Evolutionary conservation across 2,113 vertebrate species (phyloP).

Genomic region (Brachyhypopomus gauderio): DNA sequence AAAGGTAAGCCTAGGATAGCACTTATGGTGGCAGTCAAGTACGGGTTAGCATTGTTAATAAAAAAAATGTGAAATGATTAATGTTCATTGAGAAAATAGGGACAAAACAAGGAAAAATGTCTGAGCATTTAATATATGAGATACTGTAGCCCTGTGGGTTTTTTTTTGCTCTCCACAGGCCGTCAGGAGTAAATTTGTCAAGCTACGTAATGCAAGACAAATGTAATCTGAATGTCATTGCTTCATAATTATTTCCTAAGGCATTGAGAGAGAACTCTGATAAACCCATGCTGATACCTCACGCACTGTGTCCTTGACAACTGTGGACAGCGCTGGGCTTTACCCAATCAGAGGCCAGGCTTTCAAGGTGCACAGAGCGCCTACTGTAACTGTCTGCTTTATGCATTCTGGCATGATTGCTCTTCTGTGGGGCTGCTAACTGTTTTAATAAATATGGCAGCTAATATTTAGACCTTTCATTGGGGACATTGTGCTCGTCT

Average conservation of each 20-base stretch:
- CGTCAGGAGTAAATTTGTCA: slow-evolving; percentile 2
- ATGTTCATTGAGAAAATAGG: no score
- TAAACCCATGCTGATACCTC: not conserved
- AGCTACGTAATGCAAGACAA: not conserved
- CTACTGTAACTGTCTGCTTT: not conserved
- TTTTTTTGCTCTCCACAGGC: not conserved
- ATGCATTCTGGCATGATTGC: not conserved
- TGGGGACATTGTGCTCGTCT: no score
- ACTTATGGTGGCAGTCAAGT: not conserved
- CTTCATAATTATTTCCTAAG: slow-evolving; percentile 5
- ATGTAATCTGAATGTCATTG: slow-evolving; percentile 1
- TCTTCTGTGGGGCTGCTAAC: not conserved
- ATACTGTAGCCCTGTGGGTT: not conserved
- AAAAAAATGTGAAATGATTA: no score
- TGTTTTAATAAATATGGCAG: not conserved
- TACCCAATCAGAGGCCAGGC: not conserved
- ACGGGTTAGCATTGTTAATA: no score
- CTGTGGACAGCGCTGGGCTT: not conserved
- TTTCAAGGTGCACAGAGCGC: slow-evolving; percentile 7
- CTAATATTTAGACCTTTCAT: not conserved
- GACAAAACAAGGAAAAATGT: not conserved
- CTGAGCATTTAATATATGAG: not conserved
- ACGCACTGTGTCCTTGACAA: slow-evolving; percentile 9
- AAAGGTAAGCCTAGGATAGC: not conserved
- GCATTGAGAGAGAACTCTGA: not conserved